Percentiles rank a stretch among this genome's conserved stretches.
Evolutionary conservation across 2,113 vertebrate species (phyloP).

Genomic region (Marmota monax): DNA sequence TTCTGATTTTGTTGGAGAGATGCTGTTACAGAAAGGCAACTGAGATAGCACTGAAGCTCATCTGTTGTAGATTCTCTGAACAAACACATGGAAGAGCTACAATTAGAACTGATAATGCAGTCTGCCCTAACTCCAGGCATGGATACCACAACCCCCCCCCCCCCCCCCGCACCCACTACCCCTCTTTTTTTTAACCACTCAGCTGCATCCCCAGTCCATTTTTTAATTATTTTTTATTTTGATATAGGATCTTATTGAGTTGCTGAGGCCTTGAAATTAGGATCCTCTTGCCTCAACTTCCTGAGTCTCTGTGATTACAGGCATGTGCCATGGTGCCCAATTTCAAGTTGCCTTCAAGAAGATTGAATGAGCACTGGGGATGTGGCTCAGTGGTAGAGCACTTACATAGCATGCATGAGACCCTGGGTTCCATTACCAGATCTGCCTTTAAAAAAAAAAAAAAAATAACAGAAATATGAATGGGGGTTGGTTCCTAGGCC

Average conservation of each 20-base stretch:
- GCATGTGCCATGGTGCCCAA: too few relatives aligned
- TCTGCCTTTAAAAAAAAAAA: too few relatives aligned
- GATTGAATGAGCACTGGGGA: neutral
- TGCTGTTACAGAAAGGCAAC: conserved; percentile 26
- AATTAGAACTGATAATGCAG: neutral
- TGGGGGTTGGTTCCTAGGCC: neutral
- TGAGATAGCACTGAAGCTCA: neutral
- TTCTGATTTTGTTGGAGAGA: neutral
- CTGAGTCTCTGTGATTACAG: too few relatives aligned
- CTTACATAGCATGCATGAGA: too few relatives aligned
- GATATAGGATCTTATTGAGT: too few relatives aligned
- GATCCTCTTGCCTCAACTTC: too few relatives aligned
- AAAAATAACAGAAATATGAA: neutral
- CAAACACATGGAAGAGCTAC: neutral
- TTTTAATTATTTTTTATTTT: too few relatives aligned
- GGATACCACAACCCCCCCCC: neutral
- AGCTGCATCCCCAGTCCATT: too few relatives aligned
- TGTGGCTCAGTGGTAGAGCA: neutral
- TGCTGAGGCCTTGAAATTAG: too few relatives aligned
- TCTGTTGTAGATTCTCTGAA: neutral
- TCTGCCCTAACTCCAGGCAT: neutral
- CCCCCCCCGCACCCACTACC: neutral
- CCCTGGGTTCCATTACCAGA: neutral
- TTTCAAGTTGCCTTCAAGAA: too few relatives aligned
- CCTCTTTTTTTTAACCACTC: neutral